These are phyloP conservation scores for Rhorus exstirpatorius DNA, from an alignment of 2,888 invertebrate species.

Conservation along the genomic window DNA sequence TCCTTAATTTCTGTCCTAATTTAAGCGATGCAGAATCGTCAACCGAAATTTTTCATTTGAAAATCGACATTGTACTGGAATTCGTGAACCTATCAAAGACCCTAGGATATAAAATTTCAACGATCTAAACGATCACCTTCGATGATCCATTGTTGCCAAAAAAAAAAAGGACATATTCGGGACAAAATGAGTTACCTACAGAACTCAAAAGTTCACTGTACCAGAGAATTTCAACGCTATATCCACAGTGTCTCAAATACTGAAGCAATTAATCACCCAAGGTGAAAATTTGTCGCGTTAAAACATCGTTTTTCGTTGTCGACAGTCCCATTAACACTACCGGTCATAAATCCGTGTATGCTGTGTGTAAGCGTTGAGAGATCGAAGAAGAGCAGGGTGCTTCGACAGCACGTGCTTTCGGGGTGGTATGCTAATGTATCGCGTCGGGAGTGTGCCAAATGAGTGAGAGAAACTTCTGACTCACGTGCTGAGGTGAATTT, in stretches of 20 bases:
- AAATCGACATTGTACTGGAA: too few species aligned
- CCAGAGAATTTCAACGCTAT: not conserved
- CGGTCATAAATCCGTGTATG: constrained; percentile 7
- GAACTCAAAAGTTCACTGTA: too few species aligned
- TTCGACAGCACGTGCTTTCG: constrained; percentile 44
- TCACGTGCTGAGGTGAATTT: constrained; percentile 59
- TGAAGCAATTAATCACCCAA: constrained; percentile 1
- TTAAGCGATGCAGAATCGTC: too few species aligned
- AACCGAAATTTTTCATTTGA: too few species aligned
- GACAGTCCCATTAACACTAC: constrained; percentile 8
- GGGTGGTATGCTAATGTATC: constrained; percentile 57
- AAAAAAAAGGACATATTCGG: too few species aligned
- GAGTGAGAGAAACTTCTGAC: constrained; percentile 6
- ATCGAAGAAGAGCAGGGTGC: constrained; percentile 44
- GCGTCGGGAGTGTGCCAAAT: constrained; percentile 1
- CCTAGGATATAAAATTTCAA: too few species aligned
- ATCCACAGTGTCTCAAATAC: not conserved
- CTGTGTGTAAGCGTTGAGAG: constrained; percentile 36
- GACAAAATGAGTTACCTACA: too few species aligned
- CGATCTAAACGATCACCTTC: too few species aligned
- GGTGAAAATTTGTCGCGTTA: constrained; percentile 10
- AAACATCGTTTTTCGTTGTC: not conserved
- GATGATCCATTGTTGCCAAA: too few species aligned
- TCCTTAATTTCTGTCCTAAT: too few species aligned
- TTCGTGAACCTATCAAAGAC: too few species aligned